Conservation (phyloP, 1,140 invertebrate species). For the Sitodiplosis mosellana region DNA sequence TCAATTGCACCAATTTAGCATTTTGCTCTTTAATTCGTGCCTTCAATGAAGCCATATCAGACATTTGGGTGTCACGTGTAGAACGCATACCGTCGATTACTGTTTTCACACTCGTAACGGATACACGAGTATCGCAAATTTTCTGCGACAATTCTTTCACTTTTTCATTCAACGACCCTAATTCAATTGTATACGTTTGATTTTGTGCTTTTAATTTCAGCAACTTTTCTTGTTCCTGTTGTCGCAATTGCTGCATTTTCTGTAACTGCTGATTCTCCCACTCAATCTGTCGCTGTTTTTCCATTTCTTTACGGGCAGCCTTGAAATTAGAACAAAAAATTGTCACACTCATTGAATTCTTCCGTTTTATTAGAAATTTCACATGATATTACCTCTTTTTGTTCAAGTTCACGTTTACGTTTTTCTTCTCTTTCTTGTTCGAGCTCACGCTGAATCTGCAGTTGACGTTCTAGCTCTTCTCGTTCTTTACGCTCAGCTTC, state of each 20-base stretch:
- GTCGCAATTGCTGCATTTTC: slow-evolving; percentile 66
- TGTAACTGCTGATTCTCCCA: slow-evolving; percentile 87
- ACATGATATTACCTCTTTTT: slow-evolving; percentile 38
- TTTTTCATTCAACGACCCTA: slow-evolving; percentile 46
- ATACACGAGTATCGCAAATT: slow-evolving; percentile 71
- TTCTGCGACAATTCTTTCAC: slow-evolving; percentile 73
- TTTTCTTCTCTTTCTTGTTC: slow-evolving; percentile 67
- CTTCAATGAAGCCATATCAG: slow-evolving; percentile 77
- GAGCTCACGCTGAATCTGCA: slow-evolving; percentile 49
- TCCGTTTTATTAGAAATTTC: too few relatives aligned
- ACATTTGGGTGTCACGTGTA: slow-evolving; percentile 73
- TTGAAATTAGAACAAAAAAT: slow-evolving; percentile 5
- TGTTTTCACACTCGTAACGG: slow-evolving; percentile 80
- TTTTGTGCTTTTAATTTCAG: slow-evolving; percentile 79
- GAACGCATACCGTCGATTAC: slow-evolving; percentile 93
- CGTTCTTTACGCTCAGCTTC: slow-evolving; percentile 43
- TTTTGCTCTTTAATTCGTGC: slow-evolving; percentile 69
- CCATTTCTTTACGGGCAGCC: slow-evolving; percentile 55
- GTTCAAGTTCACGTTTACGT: slow-evolving; percentile 49
- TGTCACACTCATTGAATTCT: too few relatives aligned
- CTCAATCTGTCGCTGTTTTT: slow-evolving; percentile 83
- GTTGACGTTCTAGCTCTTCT: slow-evolving; percentile 32
- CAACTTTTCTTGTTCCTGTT: slow-evolving; percentile 75
- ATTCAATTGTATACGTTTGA: slow-evolving; percentile 45
- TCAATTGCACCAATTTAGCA: slow-evolving; percentile 53